Evolutionary conservation across 2,888 invertebrate species (phyloP).

Genomic region (Clivina fossor): DNA sequence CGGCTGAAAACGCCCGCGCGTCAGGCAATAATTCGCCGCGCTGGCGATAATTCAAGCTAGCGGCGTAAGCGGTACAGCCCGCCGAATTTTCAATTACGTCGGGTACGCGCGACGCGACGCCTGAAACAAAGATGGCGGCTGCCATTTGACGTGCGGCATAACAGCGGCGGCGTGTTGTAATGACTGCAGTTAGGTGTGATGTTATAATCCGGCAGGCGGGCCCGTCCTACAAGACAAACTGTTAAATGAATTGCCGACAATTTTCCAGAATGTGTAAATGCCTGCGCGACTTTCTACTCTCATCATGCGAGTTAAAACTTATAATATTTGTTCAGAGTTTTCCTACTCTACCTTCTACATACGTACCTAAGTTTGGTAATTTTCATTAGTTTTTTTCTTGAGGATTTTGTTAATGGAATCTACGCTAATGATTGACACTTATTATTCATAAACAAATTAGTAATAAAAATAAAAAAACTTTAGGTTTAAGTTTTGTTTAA

Average conservation of each 20-base stretch:
- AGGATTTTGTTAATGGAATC: too few relatives aligned
- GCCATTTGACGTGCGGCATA: too few relatives aligned
- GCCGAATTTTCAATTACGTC: constrained; percentile 30
- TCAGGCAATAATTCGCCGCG: too few relatives aligned
- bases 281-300: constrained; percentile 28
- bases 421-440: too few relatives aligned
- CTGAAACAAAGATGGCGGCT: constrained; percentile 25
- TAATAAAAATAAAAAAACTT: neutral
- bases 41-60: constrained; percentile 21
- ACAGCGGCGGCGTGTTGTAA: constrained; percentile 22
- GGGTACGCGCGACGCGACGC: constrained; percentile 20
- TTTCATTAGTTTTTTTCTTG: too few relatives aligned
- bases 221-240: constrained; percentile 23
- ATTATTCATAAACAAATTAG: too few relatives aligned
- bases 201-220: constrained; percentile 25
- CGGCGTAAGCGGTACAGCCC: constrained; percentile 10
- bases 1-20: too few relatives aligned
- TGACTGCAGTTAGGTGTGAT: constrained; percentile 33
- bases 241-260: constrained; percentile 31
- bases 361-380: too few relatives aligned
- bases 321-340: too few relatives aligned
- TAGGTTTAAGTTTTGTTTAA: too few relatives aligned
- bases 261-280: constrained; percentile 30
- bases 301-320: constrained; percentile 25
- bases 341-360: too few relatives aligned